Evolutionary conservation across 2,888 invertebrate species (phyloP), one percentile per base, ranked within the genome.

Genomic region (Bedellia somnulentella): DNA sequence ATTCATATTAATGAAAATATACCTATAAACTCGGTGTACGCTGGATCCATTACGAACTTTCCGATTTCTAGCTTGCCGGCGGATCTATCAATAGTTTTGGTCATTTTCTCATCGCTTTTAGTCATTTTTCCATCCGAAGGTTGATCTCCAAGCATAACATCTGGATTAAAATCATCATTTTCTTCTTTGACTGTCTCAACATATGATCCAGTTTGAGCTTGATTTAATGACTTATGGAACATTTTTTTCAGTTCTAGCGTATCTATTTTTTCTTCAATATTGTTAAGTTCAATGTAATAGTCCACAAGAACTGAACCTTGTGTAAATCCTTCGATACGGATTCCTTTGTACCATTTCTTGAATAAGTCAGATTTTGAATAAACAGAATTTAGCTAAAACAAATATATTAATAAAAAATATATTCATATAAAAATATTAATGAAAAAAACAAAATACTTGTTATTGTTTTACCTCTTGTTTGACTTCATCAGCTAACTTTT

Each of bases 11-110:
- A n/a, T n/a, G n/a, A n/a, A n/a, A n/a, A n/a, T n/a, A 63, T 71
- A 92, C 93, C 91, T 57, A 90, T 85, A 52, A 93, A 93, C 61
- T 93, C 92, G 9, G 92, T 93, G 54, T 85, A 91, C 40, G 84
- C 81, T 1, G 92, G 91, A 71, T 93, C 93, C 46, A 93, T 85
- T 4, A 84, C 77, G 52, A 89, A 93, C 46, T 84, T 83, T 37
- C 93, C 93, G 40, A 93, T 81, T 58, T 82, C 81, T 42, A 87
- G 66, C 52, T 85, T 83, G 27, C 82, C 83, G 39, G 79, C 78
- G 12, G 67, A 63, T 39, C 67, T 73, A 39, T 77, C 76, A 52
- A 57, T 78, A 43, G 48, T 79, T 63, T 64, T 83, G 50, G 51
- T 76, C 76, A 60, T 79, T 59, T 54, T 63, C 46, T 52, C 67